Evolutionary conservation across 2,797 vertebrate genomes (phyloP).

Genomic region (Clarias pachynema): DNA sequence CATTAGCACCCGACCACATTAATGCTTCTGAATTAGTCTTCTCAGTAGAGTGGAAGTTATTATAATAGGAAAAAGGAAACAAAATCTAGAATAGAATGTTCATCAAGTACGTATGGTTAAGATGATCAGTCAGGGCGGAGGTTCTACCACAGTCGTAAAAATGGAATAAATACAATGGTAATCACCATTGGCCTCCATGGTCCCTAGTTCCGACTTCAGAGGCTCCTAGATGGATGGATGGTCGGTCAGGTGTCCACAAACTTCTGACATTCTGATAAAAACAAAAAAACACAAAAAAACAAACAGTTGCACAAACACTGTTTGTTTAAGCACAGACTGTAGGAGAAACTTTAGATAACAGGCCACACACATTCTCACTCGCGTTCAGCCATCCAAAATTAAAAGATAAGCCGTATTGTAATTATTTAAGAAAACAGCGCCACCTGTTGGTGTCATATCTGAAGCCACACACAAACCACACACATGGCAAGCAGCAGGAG

Average conservation of each 20-base stretch:
- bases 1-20: background rate
- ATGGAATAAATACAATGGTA: too few relatives aligned
- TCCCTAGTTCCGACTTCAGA: too few relatives aligned
- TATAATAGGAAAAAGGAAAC: background rate
- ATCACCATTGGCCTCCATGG: too few relatives aligned
- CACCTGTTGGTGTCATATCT: conserved; percentile 70
- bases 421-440: conserved; percentile 77
- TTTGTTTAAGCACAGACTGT: background rate
- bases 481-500: conserved; percentile 50
- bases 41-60: background rate
- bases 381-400: conserved; percentile 66
- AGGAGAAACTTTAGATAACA: background rate
- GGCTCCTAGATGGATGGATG: too few relatives aligned
- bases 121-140: too few relatives aligned
- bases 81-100: background rate
- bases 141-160: too few relatives aligned
- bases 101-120: background rate
- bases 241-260: background rate
- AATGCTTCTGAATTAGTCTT: background rate
- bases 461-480: conserved; percentile 28
- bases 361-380: conserved; percentile 3
- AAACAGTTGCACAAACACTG: background rate
- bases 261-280: background rate
- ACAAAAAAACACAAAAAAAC: too few relatives aligned
- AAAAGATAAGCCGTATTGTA: conserved; percentile 71